Percentiles rank a stretch among this genome's conserved stretches.
phyloP scores from a whole-genome alignment of 2,113 vertebrate species.

The Serilophus lunatus region DNA sequence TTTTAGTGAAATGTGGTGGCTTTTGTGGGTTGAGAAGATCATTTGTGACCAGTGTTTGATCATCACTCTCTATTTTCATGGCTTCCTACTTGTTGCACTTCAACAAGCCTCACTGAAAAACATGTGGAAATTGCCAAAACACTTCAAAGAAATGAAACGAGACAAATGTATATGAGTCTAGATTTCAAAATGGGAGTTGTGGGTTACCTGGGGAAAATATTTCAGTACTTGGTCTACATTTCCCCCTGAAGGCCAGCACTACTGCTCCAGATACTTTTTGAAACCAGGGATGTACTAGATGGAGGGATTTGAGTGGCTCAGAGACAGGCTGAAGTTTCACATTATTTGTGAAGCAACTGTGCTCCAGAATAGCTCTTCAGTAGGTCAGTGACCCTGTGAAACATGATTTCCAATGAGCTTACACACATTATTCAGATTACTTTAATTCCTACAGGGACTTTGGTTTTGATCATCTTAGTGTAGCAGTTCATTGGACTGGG shows the following conservation, averaged over 20 bases:
- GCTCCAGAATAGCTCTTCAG: background rate
- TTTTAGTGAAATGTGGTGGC: background rate
- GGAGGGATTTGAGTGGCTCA: background rate
- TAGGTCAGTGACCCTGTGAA: background rate
- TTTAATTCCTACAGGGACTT: background rate
- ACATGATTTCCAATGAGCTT: background rate
- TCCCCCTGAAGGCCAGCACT: background rate
- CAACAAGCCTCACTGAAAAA: background rate
- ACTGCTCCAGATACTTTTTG: background rate
- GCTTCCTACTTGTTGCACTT: background rate
- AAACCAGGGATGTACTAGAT: background rate
- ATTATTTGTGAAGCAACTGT: background rate
- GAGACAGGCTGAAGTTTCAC: background rate
- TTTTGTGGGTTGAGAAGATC: background rate
- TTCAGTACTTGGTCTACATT: background rate
- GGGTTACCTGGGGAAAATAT: background rate
- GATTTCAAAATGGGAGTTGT: background rate
- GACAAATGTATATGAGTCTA: rapidly evolving
- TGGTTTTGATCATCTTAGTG: background rate
- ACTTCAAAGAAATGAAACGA: background rate
- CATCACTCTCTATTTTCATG: background rate
- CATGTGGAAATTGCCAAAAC: background rate
- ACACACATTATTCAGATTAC: background rate
- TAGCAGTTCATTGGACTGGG: background rate
- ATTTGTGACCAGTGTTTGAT: background rate